phyloP scores from a whole-genome alignment of 1,140 invertebrate genomes.

The Papilio glaucus region DNA sequence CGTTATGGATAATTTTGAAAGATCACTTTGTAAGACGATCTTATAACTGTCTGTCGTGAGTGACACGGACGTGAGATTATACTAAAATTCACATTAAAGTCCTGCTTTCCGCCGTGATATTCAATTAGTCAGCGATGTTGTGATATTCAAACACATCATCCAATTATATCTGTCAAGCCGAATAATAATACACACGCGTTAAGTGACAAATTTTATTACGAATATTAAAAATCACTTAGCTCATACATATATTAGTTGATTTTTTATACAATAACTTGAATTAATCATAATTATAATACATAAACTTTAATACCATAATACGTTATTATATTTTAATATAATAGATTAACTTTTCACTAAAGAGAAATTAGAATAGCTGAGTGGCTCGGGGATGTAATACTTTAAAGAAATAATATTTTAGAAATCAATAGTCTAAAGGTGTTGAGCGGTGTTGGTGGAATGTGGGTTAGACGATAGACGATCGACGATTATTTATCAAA shows the following conservation, averaged over 20 bases:
- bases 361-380: too few relatives aligned
- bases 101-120: conserved; percentile 5
- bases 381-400: too few relatives aligned
- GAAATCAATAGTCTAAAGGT: too few relatives aligned
- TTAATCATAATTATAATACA: neutral
- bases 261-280: conserved; percentile 7
- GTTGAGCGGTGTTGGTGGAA: too few relatives aligned
- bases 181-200: conserved; percentile 49
- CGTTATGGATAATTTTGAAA: conserved; percentile 73
- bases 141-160: conserved; percentile 28
- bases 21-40: conserved; percentile 57
- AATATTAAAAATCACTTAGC: conserved; percentile 39
- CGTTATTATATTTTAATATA: neutral
- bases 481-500: too few relatives aligned
- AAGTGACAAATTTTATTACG: conserved; percentile 44
- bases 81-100: conserved; percentile 30
- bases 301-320: conserved; percentile 21
- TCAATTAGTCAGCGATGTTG: conserved; percentile 3
- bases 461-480: too few relatives aligned
- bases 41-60: conserved; percentile 14
- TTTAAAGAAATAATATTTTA: too few relatives aligned
- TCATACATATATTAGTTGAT: conserved; percentile 1
- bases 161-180: conserved; percentile 43
- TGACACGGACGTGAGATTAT: conserved; percentile 34
- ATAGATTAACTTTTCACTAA: too few relatives aligned